phyloP scores from a whole-genome alignment of 1,140 invertebrate genomes.

The Drosophila busckii region DNA sequence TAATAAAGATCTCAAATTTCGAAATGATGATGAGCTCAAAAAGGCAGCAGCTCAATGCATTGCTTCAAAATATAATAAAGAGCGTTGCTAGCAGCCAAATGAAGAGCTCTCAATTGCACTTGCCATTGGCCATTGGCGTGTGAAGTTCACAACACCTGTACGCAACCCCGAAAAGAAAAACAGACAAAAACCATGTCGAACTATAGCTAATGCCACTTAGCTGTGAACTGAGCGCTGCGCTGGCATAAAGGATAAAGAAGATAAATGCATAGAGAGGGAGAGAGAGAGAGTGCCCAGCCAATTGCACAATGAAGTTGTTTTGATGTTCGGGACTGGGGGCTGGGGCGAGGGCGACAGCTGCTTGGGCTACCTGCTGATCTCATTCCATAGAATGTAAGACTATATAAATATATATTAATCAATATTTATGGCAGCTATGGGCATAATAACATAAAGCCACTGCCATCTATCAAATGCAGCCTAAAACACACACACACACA shows the following conservation, averaged over 20 bases:
- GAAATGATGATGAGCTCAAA: too few relatives aligned
- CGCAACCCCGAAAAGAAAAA: conserved; percentile 23
- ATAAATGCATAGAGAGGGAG: conserved; percentile 2
- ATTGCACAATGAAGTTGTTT: conserved; percentile 71
- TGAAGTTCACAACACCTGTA: conserved; percentile 60
- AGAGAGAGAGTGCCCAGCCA: conserved; percentile 33
- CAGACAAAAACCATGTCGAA: not conserved
- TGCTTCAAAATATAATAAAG: conserved; percentile 18
- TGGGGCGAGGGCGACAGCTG: conserved; percentile 50
- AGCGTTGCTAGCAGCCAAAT: conserved; percentile 6
- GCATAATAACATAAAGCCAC: conserved; percentile 24
- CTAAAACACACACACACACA: conserved; percentile 18
- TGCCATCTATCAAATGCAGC: conserved; percentile 54
- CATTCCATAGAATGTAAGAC: conserved; percentile 55
- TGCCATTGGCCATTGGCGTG: conserved; percentile 29
- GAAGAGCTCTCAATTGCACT: conserved; percentile 36
- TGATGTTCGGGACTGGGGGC: too few relatives aligned
- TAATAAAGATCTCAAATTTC: too few relatives aligned
- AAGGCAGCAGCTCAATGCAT: not conserved
- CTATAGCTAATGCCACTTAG: conserved; percentile 38
- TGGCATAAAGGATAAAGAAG: conserved; percentile 4
- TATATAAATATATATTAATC: conserved; percentile 74
- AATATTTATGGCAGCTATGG: conserved; percentile 62
- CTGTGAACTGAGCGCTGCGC: conserved; percentile 24
- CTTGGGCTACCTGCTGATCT: conserved; percentile 1